Base-by-base conservation (phyloP, 2,113 vertebrate species). In the Zootoca vivipara region DNA sequence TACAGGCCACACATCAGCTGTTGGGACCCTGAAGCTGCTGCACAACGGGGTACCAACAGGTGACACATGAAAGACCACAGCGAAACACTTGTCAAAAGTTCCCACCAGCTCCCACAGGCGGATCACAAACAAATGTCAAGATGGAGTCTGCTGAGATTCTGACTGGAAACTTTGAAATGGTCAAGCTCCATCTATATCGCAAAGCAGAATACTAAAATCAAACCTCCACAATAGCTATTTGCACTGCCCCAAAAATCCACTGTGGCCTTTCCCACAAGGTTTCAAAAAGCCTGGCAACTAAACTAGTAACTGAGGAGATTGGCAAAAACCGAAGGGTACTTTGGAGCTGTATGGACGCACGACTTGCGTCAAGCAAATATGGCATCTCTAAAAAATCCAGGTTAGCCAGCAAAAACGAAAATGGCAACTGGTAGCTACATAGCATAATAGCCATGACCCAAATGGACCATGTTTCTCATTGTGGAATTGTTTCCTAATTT, bases 381-480 rank as follows among this genome's bases (percentile, higher is more conserved):
- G 46, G 46, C 46, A 52, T 52, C 46, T 52, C 46, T 52, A 52
- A 52, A 56, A 33, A 42, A 80, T 80, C 62, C 16, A 89, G 70
- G 89, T 80, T 87, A 83, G 89, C 7, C 75, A 78, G 82, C 62
- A 70, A 70, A 89, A 52, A 20, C 83, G 38, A 81, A 83, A 35
- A 91, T 87, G 62, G 18, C n/a, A 72, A 88, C 91, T 92, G 81
- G 3, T 91, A 83, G 5, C 7, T 90, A 86, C 2, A 69, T 87
- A 87, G 87, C 52, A 28, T 88, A 88, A 84, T 46, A n/a, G 85
- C 42, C 86, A 15, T 69, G 87, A 73, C 16, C 82, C 52, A 85
- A 81, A 80, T n/a, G 24, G n/a, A 75, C 65, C 64, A 28, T 24
- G 42, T 10, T 93, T 92, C 91, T 87, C 92, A 91, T 83, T 87